Conservation (phyloP, 2,888 invertebrate species). For the Callyntrura sp. region DNA sequence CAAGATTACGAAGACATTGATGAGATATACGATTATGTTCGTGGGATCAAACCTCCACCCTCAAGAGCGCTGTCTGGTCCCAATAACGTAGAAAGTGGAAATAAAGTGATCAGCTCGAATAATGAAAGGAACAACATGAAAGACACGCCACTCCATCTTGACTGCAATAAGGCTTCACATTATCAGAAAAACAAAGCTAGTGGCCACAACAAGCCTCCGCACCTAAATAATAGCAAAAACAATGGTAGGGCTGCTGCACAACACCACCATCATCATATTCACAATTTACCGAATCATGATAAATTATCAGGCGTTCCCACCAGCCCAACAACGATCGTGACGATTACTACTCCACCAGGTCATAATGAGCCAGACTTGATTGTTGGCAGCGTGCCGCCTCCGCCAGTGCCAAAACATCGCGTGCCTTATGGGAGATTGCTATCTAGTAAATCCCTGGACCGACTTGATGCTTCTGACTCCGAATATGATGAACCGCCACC, state of each 20-base stretch:
- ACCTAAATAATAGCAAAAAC: slow-evolving; percentile 66
- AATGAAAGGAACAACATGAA: slow-evolving; percentile 66
- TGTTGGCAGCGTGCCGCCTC: slow-evolving; percentile 81
- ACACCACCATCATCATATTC: slow-evolving; percentile 62
- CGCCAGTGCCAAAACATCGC: slow-evolving; percentile 85
- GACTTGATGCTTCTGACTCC: slow-evolving; percentile 84
- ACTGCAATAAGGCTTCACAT: slow-evolving; percentile 72
- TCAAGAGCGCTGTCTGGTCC: slow-evolving; percentile 29
- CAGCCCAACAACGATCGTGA: slow-evolving; percentile 75
- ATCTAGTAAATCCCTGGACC: slow-evolving; percentile 75
- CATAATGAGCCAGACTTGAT: slow-evolving; percentile 74
- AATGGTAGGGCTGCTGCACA: slow-evolving; percentile 63
- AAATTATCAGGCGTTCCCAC: slow-evolving; percentile 73
- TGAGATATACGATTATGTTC: slow-evolving; percentile 97
- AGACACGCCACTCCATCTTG: slow-evolving; percentile 62
- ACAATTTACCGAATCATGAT: slow-evolving; percentile 62
- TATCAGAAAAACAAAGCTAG: slow-evolving; percentile 65
- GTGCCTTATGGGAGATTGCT: slow-evolving; percentile 64
- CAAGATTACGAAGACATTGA: slow-evolving; percentile 98
- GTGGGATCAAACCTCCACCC: slow-evolving; percentile 96
- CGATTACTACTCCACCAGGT: slow-evolving; percentile 72
- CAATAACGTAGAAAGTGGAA: slow-evolving; percentile 30
- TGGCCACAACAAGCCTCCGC: slow-evolving; percentile 42
- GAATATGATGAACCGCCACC: slow-evolving; percentile 89
- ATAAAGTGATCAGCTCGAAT: slow-evolving; percentile 60